phyloP scores from a whole-genome alignment of 64 coral and sea anemone genomes.

The Montipora foliosa region DNA sequence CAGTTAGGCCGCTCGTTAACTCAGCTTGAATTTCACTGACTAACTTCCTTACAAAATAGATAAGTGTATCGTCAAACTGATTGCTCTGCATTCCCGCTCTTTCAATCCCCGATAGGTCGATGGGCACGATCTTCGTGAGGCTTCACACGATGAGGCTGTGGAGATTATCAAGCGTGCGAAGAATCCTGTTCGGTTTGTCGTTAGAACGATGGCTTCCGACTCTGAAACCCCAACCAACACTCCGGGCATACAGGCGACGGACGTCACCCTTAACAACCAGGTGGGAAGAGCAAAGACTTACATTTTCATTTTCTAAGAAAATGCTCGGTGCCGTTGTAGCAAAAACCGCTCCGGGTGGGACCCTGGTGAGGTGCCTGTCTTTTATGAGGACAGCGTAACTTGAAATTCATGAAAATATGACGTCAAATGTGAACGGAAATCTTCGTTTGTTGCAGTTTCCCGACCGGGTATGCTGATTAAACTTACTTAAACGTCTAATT shows the following conservation, averaged over 20 bases:
- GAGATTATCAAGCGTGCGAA: constrained; percentile 87
- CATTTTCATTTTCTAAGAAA: background rate
- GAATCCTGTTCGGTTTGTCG: constrained; percentile 94
- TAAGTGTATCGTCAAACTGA: background rate
- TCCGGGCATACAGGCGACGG: background rate
- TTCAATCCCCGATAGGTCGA: constrained; percentile 68
- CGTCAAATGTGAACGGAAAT: too few relatives aligned
- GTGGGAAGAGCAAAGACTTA: constrained; percentile 1
- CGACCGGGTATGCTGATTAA: too few relatives aligned
- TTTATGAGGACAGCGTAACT: too few relatives aligned
- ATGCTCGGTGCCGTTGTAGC: too few relatives aligned
- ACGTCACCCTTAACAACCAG: constrained; percentile 43
- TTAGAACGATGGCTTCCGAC: constrained; percentile 57
- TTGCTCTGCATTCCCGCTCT: background rate
- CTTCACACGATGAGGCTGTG: constrained; percentile 94
- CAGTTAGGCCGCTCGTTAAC: too few relatives aligned
- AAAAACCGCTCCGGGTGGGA: too few relatives aligned
- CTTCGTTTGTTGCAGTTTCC: too few relatives aligned
- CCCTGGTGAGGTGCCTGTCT: too few relatives aligned
- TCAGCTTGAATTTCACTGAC: too few relatives aligned
- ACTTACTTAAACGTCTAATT: too few relatives aligned
- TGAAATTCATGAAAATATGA: too few relatives aligned
- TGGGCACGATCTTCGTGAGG: constrained; percentile 88
- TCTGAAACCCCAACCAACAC: constrained; percentile 10
- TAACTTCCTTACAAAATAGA: too few relatives aligned